Conservation (phyloP, 2,113 vertebrate genomes). For the Silurus meridionalis region DNA sequence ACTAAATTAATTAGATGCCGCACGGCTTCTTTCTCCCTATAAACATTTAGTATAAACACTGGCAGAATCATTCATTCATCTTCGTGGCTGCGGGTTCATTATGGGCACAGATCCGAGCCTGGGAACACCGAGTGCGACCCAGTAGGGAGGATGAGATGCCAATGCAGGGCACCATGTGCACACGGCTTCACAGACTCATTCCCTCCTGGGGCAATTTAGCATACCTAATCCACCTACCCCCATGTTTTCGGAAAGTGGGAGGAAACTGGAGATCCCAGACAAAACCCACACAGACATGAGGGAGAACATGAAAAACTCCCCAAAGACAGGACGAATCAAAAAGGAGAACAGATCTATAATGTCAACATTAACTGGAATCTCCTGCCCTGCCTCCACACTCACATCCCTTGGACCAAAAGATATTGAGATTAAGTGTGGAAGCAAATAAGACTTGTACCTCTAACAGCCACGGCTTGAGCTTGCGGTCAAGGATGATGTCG, state of each 20-base stretch:
- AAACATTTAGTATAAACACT: neutral
- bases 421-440: too few relatives aligned
- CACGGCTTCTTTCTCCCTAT: neutral
- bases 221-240: neutral
- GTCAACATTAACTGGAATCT: neutral
- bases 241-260: neutral
- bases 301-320: neutral
- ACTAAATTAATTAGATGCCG: neutral
- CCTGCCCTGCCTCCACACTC: neutral
- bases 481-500: conserved; percentile 96
- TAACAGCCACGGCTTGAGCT: conserved; percentile 96
- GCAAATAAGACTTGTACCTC: conserved; percentile 78
- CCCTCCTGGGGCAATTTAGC: neutral
- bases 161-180: neutral
- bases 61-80: neutral
- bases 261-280: neutral
- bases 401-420: neutral
- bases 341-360: neutral
- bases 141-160: neutral
- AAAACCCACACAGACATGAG: neutral
- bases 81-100: neutral
- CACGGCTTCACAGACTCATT: neutral
- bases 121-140: neutral
- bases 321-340: neutral
- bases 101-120: neutral